Conservation (phyloP, 2,888 invertebrate species). For the Gibbula magus region DNA sequence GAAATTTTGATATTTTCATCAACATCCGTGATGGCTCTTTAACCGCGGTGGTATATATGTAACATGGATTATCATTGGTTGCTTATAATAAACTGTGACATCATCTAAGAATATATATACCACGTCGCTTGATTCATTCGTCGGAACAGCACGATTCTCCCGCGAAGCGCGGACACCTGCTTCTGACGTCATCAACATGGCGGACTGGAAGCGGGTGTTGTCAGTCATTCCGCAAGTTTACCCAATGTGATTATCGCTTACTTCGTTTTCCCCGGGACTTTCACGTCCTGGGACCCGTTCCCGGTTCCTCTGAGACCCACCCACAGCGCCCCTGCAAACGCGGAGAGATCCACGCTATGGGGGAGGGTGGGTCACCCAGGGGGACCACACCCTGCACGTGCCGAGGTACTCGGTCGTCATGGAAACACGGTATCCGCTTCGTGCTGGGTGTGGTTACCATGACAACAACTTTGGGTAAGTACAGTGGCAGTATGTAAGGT, state of each 20-base stretch:
- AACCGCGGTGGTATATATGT: no score
- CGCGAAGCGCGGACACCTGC: background rate
- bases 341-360: no score
- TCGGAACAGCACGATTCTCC: no score
- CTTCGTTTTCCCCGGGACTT: background rate
- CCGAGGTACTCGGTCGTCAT: background rate
- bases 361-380: background rate
- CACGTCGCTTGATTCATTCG: no score
- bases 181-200: background rate
- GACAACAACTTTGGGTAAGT: background rate
- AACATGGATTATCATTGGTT: no score
- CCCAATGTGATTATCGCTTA: background rate
- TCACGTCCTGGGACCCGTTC: background rate
- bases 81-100: no score
- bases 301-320: background rate
- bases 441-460: constrained; percentile 17
- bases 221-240: background rate
- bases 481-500: no score
- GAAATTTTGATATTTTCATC: no score
- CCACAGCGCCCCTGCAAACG: no score
- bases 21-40: no score
- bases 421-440: background rate
- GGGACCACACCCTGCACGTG: constrained; percentile 1
- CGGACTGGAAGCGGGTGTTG: background rate
- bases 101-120: no score